phyloP scores from a whole-genome alignment of 2,888 invertebrate genomes.

The Apotomis capreana region DNA sequence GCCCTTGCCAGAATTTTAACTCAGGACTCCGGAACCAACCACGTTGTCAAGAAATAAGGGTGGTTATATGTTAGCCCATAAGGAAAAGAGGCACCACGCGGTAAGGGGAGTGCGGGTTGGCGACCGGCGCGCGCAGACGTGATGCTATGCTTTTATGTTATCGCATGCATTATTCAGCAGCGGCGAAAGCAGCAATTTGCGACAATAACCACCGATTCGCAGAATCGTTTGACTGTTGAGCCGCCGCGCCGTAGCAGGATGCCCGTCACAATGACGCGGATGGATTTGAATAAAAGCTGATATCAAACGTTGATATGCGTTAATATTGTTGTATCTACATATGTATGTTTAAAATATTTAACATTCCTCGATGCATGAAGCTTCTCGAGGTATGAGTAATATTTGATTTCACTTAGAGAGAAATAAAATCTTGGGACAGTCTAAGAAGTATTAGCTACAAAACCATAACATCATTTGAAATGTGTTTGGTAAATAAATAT shows the following conservation, averaged over 20 bases:
- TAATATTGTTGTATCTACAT: neutral
- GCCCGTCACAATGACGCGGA: constrained; percentile 75
- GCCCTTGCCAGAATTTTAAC: too few species aligned
- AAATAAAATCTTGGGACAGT: too few species aligned
- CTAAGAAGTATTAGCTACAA: too few species aligned
- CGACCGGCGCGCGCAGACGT: constrained; percentile 56
- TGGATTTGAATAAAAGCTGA: constrained; percentile 72
- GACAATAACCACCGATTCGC: constrained; percentile 82
- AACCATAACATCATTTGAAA: too few species aligned
- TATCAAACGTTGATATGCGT: neutral
- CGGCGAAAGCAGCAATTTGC: constrained; percentile 83
- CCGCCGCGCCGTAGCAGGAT: constrained; percentile 78
- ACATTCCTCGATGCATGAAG: too few species aligned
- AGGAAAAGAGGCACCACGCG: neutral
- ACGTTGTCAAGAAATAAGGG: neutral
- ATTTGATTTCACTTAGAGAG: too few species aligned
- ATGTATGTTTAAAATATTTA: too few species aligned
- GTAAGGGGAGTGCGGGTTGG: constrained; percentile 49
- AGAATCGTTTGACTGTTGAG: constrained; percentile 75
- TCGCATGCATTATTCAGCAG: constrained; percentile 82
- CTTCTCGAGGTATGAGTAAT: too few species aligned
- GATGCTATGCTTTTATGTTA: constrained; percentile 79
- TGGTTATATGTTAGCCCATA: neutral
- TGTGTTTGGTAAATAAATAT: too few species aligned
- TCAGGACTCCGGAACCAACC: neutral